Conservation (phyloP, 2,888 invertebrate species). For the Plebejus argus region DNA sequence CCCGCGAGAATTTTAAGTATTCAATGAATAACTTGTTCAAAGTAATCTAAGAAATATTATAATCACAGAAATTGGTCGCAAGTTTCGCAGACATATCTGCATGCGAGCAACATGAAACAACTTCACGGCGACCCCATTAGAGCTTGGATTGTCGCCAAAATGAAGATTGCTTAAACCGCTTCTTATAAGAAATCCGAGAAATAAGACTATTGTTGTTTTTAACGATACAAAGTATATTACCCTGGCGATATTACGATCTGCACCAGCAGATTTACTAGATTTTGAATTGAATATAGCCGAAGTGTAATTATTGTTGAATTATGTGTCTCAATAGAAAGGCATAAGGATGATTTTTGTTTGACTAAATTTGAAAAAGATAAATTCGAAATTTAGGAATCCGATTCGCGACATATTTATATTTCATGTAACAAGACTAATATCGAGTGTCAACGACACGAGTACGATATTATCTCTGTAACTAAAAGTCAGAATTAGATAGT, state of each 20-base stretch:
- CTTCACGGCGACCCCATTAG: conserved; percentile 49
- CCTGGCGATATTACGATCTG: not conserved
- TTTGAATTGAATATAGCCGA: not conserved
- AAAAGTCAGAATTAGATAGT: too few species aligned
- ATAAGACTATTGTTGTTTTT: conserved; percentile 27
- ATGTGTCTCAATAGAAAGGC: not conserved
- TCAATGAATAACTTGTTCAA: not conserved
- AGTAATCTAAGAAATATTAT: conserved; percentile 29
- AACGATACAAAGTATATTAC: conserved; percentile 23
- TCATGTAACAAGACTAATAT: conserved; percentile 17
- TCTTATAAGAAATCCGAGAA: conserved; percentile 38
- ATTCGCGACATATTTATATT: conserved; percentile 9
- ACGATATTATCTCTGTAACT: not conserved
- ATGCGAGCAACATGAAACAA: conserved; percentile 45
- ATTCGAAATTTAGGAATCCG: not conserved
- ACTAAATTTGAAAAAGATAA: not conserved
- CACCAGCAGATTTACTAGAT: not conserved
- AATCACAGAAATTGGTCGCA: conserved; percentile 28
- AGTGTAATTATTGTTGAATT: not conserved
- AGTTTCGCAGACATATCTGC: conserved; percentile 38
- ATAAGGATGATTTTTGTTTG: not conserved
- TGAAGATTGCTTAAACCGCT: conserved; percentile 45
- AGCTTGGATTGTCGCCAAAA: conserved; percentile 50
- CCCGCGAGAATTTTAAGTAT: not conserved
- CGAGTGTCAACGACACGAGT: not conserved